phyloP scores from a whole-genome alignment of 2,888 invertebrate species.

The Caenorhabditis sp. region DNA sequence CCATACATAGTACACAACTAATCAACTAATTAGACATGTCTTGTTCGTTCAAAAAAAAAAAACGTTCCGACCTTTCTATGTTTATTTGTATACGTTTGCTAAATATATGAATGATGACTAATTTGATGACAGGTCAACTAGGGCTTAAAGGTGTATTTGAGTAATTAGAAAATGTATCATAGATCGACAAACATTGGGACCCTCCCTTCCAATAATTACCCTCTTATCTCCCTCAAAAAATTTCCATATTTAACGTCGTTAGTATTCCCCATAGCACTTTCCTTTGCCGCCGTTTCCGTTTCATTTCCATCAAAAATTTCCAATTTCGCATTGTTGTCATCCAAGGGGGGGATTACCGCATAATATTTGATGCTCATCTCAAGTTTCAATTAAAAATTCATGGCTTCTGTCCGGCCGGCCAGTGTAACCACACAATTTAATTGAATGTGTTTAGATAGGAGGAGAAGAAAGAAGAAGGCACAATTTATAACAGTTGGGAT shows the following conservation, averaged over 20 bases:
- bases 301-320: slow-evolving; percentile 1
- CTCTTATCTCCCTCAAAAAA: not conserved
- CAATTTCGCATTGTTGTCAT: not conserved
- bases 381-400: slow-evolving; percentile 39
- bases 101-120: not conserved
- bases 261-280: not conserved
- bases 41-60: not conserved
- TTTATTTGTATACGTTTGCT: not conserved
- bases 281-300: not conserved
- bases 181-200: no score
- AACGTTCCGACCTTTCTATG: not conserved
- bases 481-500: not conserved
- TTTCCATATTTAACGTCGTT: not conserved
- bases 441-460: not conserved
- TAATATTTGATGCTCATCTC: slow-evolving; percentile 13
- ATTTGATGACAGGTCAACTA: not conserved
- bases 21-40: not conserved
- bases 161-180: not conserved
- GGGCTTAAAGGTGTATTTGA: not conserved
- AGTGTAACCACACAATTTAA: not conserved
- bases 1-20: not conserved
- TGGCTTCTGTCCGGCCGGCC: not conserved
- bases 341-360: not conserved
- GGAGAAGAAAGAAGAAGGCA: not conserved
- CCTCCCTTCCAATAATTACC: no score